phyloP scores from a whole-genome alignment of 2,113 vertebrate species.

The Marmota monax region DNA sequence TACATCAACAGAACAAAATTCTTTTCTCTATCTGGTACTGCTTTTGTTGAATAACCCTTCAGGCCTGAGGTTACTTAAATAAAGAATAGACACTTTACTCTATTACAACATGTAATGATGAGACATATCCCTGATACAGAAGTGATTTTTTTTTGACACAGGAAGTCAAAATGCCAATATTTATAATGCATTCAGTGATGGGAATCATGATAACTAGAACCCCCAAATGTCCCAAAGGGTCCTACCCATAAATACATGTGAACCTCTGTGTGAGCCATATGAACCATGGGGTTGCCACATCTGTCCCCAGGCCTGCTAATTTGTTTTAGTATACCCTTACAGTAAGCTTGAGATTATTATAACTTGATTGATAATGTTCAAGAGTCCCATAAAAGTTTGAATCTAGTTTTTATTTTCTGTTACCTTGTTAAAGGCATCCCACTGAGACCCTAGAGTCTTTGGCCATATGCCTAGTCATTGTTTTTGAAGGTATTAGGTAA shows the following conservation, averaged over 20 bases:
- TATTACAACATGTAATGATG: neutral
- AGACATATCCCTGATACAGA: fast-evolving
- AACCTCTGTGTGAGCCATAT: neutral
- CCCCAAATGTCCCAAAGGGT: neutral
- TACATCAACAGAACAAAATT: neutral
- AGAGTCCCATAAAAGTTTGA: neutral
- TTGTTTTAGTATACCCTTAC: neutral
- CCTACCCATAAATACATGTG: neutral
- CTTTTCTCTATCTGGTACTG: neutral
- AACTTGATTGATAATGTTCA: too few relatives aligned
- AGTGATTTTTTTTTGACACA: too few relatives aligned
- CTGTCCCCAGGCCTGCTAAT: neutral
- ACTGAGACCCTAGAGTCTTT: fast-evolving
- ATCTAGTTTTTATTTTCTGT: neutral
- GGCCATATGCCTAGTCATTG: neutral
- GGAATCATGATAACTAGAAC: neutral
- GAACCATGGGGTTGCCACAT: neutral
- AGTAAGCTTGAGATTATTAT: neutral
- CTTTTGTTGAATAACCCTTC: neutral
- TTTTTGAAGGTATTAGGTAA: neutral
- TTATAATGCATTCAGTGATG: neutral
- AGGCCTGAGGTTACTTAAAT: neutral
- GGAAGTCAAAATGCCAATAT: neutral
- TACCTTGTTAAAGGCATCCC: neutral
- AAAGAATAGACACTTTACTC: neutral